Evolutionary conservation across 2,113 vertebrate genomes (phyloP).

Genomic region (Sardina pilchardus): DNA sequence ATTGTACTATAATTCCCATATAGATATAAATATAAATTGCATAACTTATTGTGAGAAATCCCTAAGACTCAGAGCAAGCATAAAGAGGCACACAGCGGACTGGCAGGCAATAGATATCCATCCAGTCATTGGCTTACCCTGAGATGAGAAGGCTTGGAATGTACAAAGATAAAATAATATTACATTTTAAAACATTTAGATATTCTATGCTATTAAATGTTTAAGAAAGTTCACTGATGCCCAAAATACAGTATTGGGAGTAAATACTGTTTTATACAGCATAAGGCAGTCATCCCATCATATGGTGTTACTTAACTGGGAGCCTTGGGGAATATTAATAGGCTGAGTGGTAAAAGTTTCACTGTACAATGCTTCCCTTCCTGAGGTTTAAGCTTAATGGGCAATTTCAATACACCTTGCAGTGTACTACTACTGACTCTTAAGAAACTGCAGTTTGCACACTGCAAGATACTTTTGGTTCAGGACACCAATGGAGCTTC

Average conservation of each 20-base stretch:
- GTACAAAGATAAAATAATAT: not conserved
- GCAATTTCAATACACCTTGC: not conserved
- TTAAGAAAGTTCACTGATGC: not conserved
- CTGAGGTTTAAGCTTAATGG: not conserved
- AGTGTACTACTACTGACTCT: not conserved
- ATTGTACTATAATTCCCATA: slow-evolving; percentile 34
- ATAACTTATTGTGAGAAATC: slow-evolving; percentile 20
- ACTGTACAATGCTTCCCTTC: not conserved
- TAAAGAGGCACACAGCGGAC: slow-evolving; percentile 44
- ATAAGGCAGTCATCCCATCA: not conserved
- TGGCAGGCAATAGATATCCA: not conserved
- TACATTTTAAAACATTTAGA: slow-evolving; percentile 15
- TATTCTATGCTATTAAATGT: not conserved
- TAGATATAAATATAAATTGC: slow-evolving; percentile 37
- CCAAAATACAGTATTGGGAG: not conserved
- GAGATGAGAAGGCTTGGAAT: slow-evolving; percentile 48
- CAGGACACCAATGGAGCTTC: not conserved
- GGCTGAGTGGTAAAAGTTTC: not conserved
- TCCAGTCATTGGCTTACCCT: slow-evolving; percentile 45
- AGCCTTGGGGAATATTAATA: not conserved
- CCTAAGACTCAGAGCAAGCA: slow-evolving; percentile 36
- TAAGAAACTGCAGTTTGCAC: not conserved
- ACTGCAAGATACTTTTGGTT: not conserved
- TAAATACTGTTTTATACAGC: not conserved
- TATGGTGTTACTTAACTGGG: not conserved